phyloP scores from a whole-genome alignment of 2,888 invertebrate genomes.

The Augochlorella aurata region DNA sequence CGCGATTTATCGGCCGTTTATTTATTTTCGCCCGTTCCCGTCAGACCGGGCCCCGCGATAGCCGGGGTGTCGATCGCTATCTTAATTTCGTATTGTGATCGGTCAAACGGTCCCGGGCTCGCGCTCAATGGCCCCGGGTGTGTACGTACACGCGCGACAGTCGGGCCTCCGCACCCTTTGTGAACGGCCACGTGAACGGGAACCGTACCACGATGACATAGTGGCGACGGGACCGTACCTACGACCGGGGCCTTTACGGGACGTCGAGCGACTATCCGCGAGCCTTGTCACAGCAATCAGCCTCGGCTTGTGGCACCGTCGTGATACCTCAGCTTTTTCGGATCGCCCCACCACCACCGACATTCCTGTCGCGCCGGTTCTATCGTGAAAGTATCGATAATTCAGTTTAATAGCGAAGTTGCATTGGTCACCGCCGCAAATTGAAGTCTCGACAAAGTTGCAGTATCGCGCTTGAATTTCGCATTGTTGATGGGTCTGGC shows the following conservation, averaged over 20 bases:
- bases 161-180: conserved; percentile 52
- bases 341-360: conserved; percentile 4
- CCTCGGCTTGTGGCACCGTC: conserved; percentile 30
- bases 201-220: conserved; percentile 52
- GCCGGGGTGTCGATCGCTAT: conserved; percentile 74
- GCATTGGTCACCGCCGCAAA: background rate
- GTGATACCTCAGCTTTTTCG: conserved; percentile 31
- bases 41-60: conserved; percentile 58
- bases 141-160: conserved; percentile 52
- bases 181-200: background rate
- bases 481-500: background rate
- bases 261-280: conserved; percentile 51
- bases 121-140: conserved; percentile 39
- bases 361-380: conserved; percentile 36
- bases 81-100: conserved; percentile 77
- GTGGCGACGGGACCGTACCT: conserved; percentile 53
- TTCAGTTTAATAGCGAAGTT: conserved; percentile 11
- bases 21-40: conserved; percentile 70
- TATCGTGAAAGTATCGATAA: conserved; percentile 51
- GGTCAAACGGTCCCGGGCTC: conserved; percentile 62
- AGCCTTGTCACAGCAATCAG: conserved; percentile 53
- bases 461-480: background rate
- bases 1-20: conserved; percentile 72
- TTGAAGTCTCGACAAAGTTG: background rate
- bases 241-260: conserved; percentile 40